A percentile compares a stretch with the other conserved stretches of the same genome.
These are phyloP conservation scores for Mya arenaria DNA, from an alignment of 1,140 invertebrate species.

Conservation along the genomic window DNA sequence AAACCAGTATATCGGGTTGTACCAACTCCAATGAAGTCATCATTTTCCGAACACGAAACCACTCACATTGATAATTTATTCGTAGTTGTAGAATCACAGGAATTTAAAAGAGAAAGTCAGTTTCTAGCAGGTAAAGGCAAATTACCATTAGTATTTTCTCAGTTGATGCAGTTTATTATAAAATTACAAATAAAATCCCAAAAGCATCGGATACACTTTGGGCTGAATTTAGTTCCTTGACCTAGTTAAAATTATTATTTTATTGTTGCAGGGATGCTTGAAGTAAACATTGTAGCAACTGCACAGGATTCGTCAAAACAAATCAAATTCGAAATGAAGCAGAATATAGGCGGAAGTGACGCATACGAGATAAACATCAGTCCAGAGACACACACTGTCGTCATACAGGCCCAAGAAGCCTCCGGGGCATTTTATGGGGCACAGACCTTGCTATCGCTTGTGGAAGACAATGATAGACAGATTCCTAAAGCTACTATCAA, in stretches of 20 bases:
- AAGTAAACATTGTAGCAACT: no score
- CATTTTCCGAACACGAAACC: neutral
- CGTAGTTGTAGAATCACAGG: neutral
- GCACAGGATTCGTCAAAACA: neutral
- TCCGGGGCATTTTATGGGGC: conserved; percentile 27
- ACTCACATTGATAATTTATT: conserved; percentile 5
- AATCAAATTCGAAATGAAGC: no score
- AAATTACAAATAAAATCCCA: no score
- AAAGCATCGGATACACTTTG: no score
- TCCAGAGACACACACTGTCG: neutral
- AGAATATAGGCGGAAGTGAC: neutral
- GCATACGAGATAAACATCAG: conserved; percentile 4
- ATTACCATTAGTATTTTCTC: no score
- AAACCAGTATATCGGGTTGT: neutral
- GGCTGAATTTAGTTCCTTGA: no score
- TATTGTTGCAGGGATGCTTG: no score
- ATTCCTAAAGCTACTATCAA: neutral
- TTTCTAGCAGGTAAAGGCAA: no score
- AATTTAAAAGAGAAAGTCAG: no score
- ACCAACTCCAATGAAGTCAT: neutral
- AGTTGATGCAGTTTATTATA: no score
- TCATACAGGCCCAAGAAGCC: neutral
- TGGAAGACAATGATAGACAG: conserved; percentile 1
- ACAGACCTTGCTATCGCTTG: conserved; percentile 21
- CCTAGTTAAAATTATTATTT: no score